Percentiles rank a stretch among this genome's conserved stretches.
phyloP scores from a whole-genome alignment of 2,888 invertebrate genomes.

The Ophioninae sp. region DNA sequence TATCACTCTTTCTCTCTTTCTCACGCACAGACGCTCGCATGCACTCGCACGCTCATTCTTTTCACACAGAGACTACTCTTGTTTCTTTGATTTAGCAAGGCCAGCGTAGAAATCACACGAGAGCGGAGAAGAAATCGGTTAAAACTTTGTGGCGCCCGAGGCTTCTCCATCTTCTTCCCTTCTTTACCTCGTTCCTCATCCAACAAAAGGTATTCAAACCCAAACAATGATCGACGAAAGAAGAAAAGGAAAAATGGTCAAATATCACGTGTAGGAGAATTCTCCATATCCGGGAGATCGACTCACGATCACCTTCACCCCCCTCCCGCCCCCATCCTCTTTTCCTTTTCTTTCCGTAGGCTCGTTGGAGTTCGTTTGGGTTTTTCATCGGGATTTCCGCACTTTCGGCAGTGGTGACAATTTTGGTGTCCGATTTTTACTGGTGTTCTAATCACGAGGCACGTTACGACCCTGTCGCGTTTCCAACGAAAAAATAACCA shows the following conservation, averaged over 20 bases:
- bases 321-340: no score
- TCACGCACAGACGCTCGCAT: neutral
- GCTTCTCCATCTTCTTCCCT: constrained; percentile 27
- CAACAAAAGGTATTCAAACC: no score
- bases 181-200: no score
- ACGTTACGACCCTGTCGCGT: neutral
- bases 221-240: no score
- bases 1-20: constrained; percentile 64
- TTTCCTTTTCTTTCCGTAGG: no score
- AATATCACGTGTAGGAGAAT: no score
- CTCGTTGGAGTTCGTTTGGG: neutral
- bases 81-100: constrained; percentile 79
- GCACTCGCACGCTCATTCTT: neutral
- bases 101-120: constrained; percentile 80
- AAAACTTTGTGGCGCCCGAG: constrained; percentile 40
- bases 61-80: constrained; percentile 60
- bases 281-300: no score
- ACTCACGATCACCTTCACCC: no score
- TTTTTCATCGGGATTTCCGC: constrained; percentile 28
- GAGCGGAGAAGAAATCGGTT: constrained; percentile 62
- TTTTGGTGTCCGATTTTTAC: constrained; percentile 1
- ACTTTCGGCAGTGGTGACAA: constrained; percentile 56
- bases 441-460: neutral
- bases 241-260: no score
- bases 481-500: neutral